A percentile compares a stretch with the other conserved stretches of the same genome.
These are phyloP conservation scores for Rapana venosa DNA, from an alignment of 2,888 invertebrate species.

Conservation along the genomic window DNA sequence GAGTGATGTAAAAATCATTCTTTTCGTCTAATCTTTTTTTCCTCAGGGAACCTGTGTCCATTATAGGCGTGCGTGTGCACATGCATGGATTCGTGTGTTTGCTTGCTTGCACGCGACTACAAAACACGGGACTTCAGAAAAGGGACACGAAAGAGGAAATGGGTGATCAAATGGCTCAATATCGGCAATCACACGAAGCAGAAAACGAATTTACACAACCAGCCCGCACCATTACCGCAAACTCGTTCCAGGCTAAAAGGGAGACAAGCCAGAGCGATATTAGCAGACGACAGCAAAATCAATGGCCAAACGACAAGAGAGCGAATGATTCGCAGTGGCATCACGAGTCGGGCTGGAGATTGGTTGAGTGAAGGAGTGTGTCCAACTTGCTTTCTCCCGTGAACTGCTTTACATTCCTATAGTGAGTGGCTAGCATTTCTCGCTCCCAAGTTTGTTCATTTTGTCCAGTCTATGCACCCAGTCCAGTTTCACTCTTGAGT, in stretches of 20 bases:
- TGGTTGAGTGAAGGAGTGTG: background rate
- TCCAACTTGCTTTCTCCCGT: background rate
- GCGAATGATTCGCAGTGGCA: slow-evolving; percentile 23
- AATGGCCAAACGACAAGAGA: background rate
- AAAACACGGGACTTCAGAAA: background rate
- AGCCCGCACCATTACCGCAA: background rate
- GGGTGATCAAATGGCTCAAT: background rate
- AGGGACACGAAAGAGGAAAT: background rate
- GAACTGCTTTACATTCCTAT: background rate
- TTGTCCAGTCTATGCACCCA: no score
- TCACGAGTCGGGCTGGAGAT: background rate
- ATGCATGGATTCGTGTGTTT: no score
- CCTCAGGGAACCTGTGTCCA: no score
- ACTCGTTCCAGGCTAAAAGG: background rate
- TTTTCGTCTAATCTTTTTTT: no score
- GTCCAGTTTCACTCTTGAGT: no score
- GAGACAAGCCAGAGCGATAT: background rate
- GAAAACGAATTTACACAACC: background rate
- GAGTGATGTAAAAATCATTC: no score
- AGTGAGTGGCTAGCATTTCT: background rate
- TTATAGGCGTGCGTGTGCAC: no score
- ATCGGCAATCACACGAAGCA: background rate
- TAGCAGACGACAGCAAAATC: slow-evolving; percentile 15
- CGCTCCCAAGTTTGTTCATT: no score
- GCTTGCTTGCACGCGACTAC: no score